Percentiles rank a stretch among this genome's conserved stretches.
Conservation (phyloP, 2,888 invertebrate species). For the Heteromurus nitidus region DNA sequence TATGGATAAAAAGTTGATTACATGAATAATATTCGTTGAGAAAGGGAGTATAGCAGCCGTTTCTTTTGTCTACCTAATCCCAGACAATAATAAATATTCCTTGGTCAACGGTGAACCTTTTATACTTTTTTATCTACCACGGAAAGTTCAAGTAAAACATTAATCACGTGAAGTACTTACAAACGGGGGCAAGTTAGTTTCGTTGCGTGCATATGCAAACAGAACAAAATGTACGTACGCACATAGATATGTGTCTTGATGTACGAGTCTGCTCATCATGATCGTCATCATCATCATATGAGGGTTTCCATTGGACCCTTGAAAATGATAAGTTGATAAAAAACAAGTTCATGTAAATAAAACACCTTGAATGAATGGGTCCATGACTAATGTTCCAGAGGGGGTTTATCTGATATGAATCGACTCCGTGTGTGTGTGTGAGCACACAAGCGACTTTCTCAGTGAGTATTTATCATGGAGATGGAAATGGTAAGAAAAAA, state of each 20-base stretch:
- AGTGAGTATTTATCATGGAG: no score
- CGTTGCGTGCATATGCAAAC: not conserved
- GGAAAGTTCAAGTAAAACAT: conserved; percentile 49
- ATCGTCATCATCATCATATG: not conserved
- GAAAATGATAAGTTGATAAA: conserved; percentile 52
- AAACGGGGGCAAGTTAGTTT: conserved; percentile 10
- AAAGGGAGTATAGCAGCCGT: not conserved
- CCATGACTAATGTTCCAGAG: conserved; percentile 52
- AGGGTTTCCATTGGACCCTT: conserved; percentile 39
- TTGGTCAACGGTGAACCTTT: conserved; percentile 7
- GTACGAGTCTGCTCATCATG: not conserved
- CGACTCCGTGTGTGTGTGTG: conserved; percentile 16
- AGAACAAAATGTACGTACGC: not conserved
- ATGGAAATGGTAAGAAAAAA: not conserved
- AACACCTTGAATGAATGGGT: conserved; percentile 59
- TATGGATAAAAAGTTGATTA: conserved; percentile 48
- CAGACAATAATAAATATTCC: conserved; percentile 25
- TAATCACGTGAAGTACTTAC: conserved; percentile 54
- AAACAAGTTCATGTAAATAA: conserved; percentile 63
- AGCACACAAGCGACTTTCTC: no score
- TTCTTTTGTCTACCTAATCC: conserved; percentile 4
- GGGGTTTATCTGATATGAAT: conserved; percentile 43
- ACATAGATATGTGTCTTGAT: not conserved
- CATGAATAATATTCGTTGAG: not conserved
- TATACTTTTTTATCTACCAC: conserved; percentile 46